Evolutionary conservation across 2,888 invertebrate species (phyloP).

Genomic region (Sympetrum striolatum): DNA sequence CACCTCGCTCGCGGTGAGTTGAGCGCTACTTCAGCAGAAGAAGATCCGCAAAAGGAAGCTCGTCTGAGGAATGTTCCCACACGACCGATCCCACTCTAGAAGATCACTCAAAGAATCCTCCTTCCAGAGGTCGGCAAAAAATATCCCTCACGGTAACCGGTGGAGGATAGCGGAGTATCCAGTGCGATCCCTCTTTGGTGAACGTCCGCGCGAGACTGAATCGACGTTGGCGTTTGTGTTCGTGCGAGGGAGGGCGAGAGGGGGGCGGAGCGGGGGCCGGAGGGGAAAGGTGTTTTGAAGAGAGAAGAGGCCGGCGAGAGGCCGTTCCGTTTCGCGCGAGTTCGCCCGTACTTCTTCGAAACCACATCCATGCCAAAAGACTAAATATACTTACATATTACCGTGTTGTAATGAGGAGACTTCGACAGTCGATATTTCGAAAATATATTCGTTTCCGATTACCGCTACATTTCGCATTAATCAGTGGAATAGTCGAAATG

Average conservation of each 20-base stretch:
- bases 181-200: background rate
- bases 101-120: background rate
- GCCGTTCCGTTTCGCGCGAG: background rate
- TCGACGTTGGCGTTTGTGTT: background rate
- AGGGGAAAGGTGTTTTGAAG: background rate
- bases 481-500: too few species aligned
- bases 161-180: background rate
- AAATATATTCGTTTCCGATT: too few species aligned
- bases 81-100: background rate
- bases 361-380: too few species aligned
- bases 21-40: background rate
- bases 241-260: background rate
- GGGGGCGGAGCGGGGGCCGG: background rate
- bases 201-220: background rate
- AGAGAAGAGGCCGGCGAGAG: background rate
- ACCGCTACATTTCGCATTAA: too few species aligned
- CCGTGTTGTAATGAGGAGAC: too few species aligned
- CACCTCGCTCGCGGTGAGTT: too few species aligned
- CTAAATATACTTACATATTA: too few species aligned
- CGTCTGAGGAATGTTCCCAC: background rate
- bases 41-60: background rate
- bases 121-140: background rate
- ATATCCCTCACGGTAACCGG: background rate
- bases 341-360: too few species aligned
- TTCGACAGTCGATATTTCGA: too few species aligned